These are phyloP conservation scores for Buphagus erythrorhynchus DNA, from an alignment of 2,797 vertebrate species.

Conservation along the genomic window DNA sequence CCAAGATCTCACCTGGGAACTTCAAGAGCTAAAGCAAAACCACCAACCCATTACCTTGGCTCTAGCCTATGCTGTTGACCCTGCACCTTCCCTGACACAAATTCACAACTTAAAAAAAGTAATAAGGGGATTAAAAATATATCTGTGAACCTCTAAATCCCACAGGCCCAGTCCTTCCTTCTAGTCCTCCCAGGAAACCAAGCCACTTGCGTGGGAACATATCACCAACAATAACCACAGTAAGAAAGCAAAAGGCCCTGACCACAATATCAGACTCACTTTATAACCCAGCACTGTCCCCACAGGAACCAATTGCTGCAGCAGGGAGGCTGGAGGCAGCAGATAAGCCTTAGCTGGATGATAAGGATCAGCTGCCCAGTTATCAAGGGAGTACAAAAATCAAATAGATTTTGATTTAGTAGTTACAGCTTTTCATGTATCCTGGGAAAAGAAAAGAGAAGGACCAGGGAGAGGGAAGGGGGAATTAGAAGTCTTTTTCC, in stretches of 20 bases:
- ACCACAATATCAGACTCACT: not conserved
- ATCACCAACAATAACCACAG: not conserved
- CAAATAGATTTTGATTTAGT: constrained; percentile 71
- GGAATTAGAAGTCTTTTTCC: constrained; percentile 10
- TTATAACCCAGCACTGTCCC: not conserved
- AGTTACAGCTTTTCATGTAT: constrained; percentile 60
- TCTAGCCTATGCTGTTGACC: not conserved
- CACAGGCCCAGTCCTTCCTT: not conserved
- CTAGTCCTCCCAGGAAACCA: not conserved
- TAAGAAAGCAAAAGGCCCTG: not conserved
- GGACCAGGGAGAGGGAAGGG: not conserved
- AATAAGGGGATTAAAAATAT: not conserved
- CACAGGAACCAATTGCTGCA: constrained; percentile 9
- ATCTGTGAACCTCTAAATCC: constrained; percentile 5
- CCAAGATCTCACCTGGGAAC: not conserved
- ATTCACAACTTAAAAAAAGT: not conserved
- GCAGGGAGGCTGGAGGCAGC: constrained; percentile 61
- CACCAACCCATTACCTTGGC: not conserved
- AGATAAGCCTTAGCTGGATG: constrained; percentile 66
- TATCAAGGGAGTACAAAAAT: constrained; percentile 70
- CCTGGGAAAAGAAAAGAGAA: constrained; percentile 50
- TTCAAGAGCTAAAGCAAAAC: not conserved
- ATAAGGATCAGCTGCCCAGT: constrained; percentile 66
- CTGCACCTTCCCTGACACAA: not conserved
- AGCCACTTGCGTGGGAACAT: not conserved